Evolutionary conservation across 2,797 vertebrate genomes (phyloP), one percentile per base, ranked within the genome.

Genomic region (Acanthornis magna): DNA sequence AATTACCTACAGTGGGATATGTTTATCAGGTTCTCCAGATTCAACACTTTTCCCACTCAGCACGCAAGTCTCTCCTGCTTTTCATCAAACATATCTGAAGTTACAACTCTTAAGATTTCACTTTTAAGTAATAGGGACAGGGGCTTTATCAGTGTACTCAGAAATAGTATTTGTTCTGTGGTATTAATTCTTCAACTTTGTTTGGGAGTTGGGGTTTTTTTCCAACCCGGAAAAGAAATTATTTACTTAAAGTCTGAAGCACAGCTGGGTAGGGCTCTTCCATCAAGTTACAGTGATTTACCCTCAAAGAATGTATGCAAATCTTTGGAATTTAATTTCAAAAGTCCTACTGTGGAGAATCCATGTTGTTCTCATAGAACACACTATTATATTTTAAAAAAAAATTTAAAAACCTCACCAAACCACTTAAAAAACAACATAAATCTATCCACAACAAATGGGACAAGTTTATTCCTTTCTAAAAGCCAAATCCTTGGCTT

Each of bases 281-380:
- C 87, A 92, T 95, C 86, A 89, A 89, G 84, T 96, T 96, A 90
- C 51, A 94, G 74, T 85, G 10, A 93, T 97, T 75, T 71, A 13
- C 9, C 79, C 72, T 82, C 40, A 53, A 79, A 89, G 71, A 96
- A 92, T 96, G 91, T 95, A 94, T 96, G 90, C 77, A 97, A 97
- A 96, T 95, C 34, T 96, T 93, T 93, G 51, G 51, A 95, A 97
- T 95, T 92, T 88, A 88, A 95, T 95, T 96, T 97, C 85, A 81
- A 94, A 97, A 85, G 26, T 26, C 19, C 19, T 66, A 1, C 13
- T 84, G 54, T 74, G 20, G 48, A 94, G 66, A 90, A 91, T 95
- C 29, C 47, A 38, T 87, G 73, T 70, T 74, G 60, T 88, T 93
- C 60, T 95, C 45, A 70, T 88, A 96, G 71, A 96, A 85, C 25